Base-by-base conservation (phyloP, 1,140 invertebrate genomes). In the Calosoma granatense region DNA sequence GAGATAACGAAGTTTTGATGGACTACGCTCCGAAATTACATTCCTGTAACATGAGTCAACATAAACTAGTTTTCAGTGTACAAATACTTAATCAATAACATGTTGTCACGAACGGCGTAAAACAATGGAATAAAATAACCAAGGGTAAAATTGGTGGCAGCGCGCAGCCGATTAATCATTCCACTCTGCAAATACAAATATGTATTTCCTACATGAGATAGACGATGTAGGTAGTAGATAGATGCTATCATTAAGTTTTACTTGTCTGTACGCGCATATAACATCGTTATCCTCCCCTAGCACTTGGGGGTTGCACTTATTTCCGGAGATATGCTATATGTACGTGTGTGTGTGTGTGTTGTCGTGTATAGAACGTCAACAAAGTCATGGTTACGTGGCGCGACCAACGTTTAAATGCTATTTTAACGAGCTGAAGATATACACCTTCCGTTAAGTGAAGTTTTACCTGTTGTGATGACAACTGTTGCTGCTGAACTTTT, bases 381-480 rank as follows among this genome's bases (percentile, higher is more conserved):
- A n/a, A n/a, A 36, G n/a, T 36, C 26, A 36, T 9, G 26, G 6
- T 36, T 36, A 6, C 26, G 26, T 36, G 26, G 26, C 26, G n/a
- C n/a, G n/a, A n/a, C n/a, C n/a, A 36, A 36, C 26, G 26, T 36
- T 36, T 47, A 47, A 47, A 17, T 47, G 41, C 17, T 47, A 47
- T 17, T 47, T 47, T 47, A 12, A 47, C 41, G 41, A 47, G 41
- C 6, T 17, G 41, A 9, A 11, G 41, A 47, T 12, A 47, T 47
- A 17, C 41, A 3, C 41, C 17, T 47, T 6, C 15, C 26, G 26
- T 36, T 36, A 36, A 47, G 6, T 47, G 17, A 17, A 12, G 9
- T 17, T 17, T 47, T 47, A 47, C 41, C 41, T 47, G 41, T 47
- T 47, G 41, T 47, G 41, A 47, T 47, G 41, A 47, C 41, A 47